Evolutionary conservation across 1,140 invertebrate genomes (phyloP).

Genomic region (Patella vulgata): DNA sequence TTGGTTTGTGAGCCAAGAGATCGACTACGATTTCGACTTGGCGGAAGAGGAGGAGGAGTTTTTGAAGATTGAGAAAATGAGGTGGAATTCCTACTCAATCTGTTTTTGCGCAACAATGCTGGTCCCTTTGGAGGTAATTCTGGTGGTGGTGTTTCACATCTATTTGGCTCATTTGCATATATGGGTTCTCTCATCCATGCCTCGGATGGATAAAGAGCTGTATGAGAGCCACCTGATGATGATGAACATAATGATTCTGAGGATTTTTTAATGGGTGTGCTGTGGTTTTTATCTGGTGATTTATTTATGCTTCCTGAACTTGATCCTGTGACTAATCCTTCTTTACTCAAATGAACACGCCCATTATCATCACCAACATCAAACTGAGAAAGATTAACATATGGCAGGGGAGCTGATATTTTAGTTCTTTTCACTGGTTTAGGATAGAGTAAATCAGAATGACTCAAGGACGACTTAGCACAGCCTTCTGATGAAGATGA

Average conservation of each 20-base stretch:
- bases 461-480: slow-evolving; percentile 5
- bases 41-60: slow-evolving; percentile 41
- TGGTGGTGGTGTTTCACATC: slow-evolving; percentile 42
- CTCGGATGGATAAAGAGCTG: too few relatives aligned
- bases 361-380: slow-evolving; percentile 48
- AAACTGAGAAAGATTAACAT: slow-evolving; percentile 58
- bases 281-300: neutral
- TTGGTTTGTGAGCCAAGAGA: slow-evolving; percentile 22
- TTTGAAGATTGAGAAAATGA: neutral
- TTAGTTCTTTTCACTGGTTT: slow-evolving; percentile 16
- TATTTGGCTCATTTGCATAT: slow-evolving; percentile 47
- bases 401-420: slow-evolving; percentile 53
- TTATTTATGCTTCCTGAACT: slow-evolving; percentile 10
- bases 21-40: slow-evolving; percentile 28
- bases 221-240: too few relatives aligned
- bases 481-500: slow-evolving; percentile 23
- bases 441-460: too few relatives aligned
- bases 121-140: slow-evolving; percentile 59
- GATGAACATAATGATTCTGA: neutral
- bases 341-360: slow-evolving; percentile 43
- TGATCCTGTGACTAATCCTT: slow-evolving; percentile 12
- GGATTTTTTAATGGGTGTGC: too few relatives aligned
- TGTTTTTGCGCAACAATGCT: slow-evolving; percentile 36
- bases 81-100: slow-evolving; percentile 8
- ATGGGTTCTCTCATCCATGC: slow-evolving; percentile 33